Evolutionary conservation across 2,797 vertebrate genomes (phyloP), one percentile per base, ranked within the genome.

Genomic region (Typhlichthys subterraneus): DNA sequence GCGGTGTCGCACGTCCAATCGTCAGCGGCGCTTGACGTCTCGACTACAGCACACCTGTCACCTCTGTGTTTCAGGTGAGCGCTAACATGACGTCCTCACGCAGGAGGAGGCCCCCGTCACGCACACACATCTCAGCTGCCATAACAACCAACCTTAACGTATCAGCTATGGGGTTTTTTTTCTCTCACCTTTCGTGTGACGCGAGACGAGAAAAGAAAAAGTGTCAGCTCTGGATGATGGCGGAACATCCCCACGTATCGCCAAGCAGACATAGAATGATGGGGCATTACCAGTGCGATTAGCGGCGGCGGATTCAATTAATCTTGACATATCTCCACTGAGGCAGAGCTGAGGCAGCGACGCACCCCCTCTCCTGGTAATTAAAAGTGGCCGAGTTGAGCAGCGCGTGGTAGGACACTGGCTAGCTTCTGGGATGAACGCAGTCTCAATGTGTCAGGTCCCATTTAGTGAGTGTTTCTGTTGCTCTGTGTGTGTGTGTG

Each of bases 321-420:
- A 93, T 93, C 89, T 92, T 82, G 73, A 91, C 86, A 92, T 91
- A 92, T 91, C 92, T 93, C 91, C 78, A 82, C 89, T 88, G 92
- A 90, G 90, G 89, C 88, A 88, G 85, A 88, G 87, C 85, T 82
- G 83, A 87, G 72, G 80, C 82, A 76, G 74, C 63, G 31, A 63
- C 55, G 72, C 81, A 42, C 82, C 82, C 84, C 79, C 86, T 85
- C 87, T 89, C 82, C 86, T 81, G 83, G 89, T 92, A 92, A 92
- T 92, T 92, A 92, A 92, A 91, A 87, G 82, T 88, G 87, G 80
- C 86, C 83, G 69, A 82, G 81, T 84, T 89, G 88, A 86, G 79
- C 71, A 84, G 85, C 77, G 68, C 80, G 71, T 53, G 76, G 88
- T 69, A 86, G 65, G 53, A 75, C 61, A 72, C 76, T 78, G 79